phyloP scores from a whole-genome alignment of 2,113 vertebrate genomes.

The Leuciscus idus region DNA sequence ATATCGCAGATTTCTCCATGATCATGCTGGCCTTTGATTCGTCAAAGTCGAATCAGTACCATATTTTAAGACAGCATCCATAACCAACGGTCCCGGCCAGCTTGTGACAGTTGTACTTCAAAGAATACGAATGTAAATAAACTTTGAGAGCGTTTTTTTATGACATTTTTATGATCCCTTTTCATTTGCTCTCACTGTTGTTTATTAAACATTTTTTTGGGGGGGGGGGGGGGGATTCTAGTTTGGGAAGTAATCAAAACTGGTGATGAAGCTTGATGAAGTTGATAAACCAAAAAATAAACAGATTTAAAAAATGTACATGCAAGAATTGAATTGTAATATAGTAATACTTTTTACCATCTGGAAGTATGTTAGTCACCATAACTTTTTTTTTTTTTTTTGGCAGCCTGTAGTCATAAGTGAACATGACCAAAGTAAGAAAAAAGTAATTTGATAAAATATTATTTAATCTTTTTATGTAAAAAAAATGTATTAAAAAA shows the following conservation, averaged over 20 bases:
- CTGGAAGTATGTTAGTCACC: neutral
- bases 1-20: conserved; percentile 1
- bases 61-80: neutral
- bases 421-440: no score
- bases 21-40: conserved; percentile 22
- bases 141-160: neutral
- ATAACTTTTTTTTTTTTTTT: neutral
- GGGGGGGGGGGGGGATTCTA: no score
- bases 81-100: neutral
- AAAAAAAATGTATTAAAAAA: neutral
- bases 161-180: neutral
- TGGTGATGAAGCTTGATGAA: neutral
- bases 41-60: conserved; percentile 4
- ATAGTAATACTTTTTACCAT: neutral
- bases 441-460: neutral
- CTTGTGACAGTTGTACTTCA: conserved; percentile 17
- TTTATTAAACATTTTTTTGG: neutral
- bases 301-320: neutral
- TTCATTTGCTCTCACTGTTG: conserved; percentile 2
- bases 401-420: neutral
- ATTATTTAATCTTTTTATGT: neutral
- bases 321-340: neutral
- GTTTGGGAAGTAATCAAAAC: neutral
- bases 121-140: neutral
- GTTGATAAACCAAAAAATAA: neutral